Evolutionary conservation across 2,888 invertebrate genomes (phyloP).

Genomic region (Tetranychus piercei): DNA sequence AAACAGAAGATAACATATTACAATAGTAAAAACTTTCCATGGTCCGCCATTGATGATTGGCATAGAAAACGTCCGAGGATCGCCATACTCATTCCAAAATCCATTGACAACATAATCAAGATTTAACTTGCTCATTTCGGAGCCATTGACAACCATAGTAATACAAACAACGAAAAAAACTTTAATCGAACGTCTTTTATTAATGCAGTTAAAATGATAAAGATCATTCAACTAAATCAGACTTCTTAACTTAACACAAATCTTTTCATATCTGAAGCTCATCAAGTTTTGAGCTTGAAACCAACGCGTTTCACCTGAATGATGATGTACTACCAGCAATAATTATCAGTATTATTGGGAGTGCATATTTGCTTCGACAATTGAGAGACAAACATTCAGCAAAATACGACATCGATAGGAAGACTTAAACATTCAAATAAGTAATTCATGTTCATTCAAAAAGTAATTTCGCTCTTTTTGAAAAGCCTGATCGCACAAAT

Average conservation of each 20-base stretch:
- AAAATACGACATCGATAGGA: neutral
- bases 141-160: neutral
- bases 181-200: neutral
- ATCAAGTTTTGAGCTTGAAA: neutral
- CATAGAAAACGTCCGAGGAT: slow-evolving; percentile 13
- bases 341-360: neutral
- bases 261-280: neutral
- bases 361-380: neutral
- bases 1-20: slow-evolving; percentile 13
- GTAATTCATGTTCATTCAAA: neutral
- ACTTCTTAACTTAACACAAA: neutral
- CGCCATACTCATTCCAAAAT: slow-evolving; percentile 18
- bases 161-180: neutral
- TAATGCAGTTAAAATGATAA: neutral
- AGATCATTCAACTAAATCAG: neutral
- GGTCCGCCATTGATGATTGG: slow-evolving; percentile 19
- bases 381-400: neutral
- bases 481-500: too few relatives aligned
- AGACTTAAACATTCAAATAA: too few relatives aligned
- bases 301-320: neutral
- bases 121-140: slow-evolving; percentile 8
- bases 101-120: neutral
- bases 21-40: slow-evolving; percentile 16
- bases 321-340: neutral
- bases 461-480: neutral